A percentile compares a stretch with the other conserved stretches of the same genome.
Evolutionary conservation across 2,113 vertebrate genomes (phyloP).

Genomic region (Pangasianodon hypophthalmus): DNA sequence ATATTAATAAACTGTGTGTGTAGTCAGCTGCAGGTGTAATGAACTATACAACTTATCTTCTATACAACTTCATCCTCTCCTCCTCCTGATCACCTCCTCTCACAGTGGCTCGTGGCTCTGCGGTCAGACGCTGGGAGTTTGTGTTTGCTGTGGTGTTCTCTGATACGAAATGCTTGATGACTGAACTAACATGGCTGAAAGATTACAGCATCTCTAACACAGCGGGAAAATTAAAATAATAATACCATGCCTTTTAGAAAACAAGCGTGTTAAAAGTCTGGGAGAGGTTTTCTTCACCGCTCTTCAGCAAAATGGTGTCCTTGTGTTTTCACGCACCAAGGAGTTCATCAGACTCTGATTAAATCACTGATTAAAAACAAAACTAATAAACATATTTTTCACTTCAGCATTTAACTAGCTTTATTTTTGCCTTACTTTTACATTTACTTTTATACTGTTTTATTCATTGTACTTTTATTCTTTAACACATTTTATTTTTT

Average conservation of each 20-base stretch:
- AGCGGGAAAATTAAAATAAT: not conserved
- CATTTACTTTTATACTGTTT: not conserved
- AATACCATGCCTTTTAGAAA: not conserved
- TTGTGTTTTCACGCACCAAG: not conserved
- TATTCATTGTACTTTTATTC: not conserved
- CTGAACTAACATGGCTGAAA: conserved; percentile 8
- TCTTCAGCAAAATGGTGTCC: not conserved
- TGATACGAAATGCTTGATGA: conserved; percentile 31
- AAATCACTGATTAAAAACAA: not conserved
- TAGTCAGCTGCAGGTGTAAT: not conserved
- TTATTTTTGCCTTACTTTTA: not conserved
- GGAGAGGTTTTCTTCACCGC: not conserved
- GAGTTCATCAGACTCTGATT: not conserved
- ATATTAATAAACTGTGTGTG: not conserved
- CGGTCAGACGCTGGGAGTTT: conserved; percentile 46
- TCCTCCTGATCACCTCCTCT: not conserved
- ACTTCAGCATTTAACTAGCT: not conserved
- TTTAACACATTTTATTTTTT: not conserved
- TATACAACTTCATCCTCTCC: not conserved
- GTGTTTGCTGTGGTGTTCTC: conserved; percentile 51
- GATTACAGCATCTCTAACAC: not conserved
- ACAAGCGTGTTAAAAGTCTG: not conserved
- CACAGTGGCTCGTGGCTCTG: not conserved
- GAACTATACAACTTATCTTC: not conserved
- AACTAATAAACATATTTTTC: not conserved